A percentile compares a stretch with the other conserved stretches of the same genome.
Conservation (phyloP, 37 sponge, comb jelly and placozoan species). For the Spongilla lacustris region DNA sequence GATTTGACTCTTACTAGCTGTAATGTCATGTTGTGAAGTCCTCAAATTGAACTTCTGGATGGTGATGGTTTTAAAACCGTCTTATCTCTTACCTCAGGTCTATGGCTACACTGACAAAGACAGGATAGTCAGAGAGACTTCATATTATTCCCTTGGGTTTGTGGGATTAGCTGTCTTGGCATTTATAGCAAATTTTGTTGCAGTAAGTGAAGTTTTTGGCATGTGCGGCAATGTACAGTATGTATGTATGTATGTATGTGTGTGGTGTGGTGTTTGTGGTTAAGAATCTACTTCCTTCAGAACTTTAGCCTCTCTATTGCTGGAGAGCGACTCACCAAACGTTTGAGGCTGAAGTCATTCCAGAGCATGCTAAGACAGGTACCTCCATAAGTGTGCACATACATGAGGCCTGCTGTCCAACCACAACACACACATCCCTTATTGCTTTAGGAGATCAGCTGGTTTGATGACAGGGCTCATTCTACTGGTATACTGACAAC, state of each 20-base stretch:
- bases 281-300: no score
- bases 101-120: conserved; percentile 48
- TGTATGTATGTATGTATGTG: neutral
- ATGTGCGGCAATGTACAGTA: no score
- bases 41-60: no score
- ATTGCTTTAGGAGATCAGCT: conserved; percentile 67
- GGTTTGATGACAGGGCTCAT: conserved; percentile 79
- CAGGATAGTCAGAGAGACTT: conserved; percentile 7
- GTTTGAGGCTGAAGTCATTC: conserved; percentile 2
- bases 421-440: neutral
- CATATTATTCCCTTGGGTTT: conserved; percentile 20
- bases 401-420: no score
- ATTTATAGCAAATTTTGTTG: conserved; percentile 21
- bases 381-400: neutral
- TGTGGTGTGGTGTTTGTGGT: no score
- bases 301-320: neutral
- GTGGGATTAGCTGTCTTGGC: conserved; percentile 53
- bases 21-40: no score
- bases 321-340: neutral
- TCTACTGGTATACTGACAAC: conserved; percentile 84
- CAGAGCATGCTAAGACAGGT: conserved; percentile 73
- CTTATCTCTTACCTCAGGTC: conserved; percentile 38
- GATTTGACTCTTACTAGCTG: no score
- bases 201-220: conserved; percentile 52
- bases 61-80: no score